Conservation (phyloP, 2,113 vertebrate genomes). For the Hippocampus abdominalis region DNA sequence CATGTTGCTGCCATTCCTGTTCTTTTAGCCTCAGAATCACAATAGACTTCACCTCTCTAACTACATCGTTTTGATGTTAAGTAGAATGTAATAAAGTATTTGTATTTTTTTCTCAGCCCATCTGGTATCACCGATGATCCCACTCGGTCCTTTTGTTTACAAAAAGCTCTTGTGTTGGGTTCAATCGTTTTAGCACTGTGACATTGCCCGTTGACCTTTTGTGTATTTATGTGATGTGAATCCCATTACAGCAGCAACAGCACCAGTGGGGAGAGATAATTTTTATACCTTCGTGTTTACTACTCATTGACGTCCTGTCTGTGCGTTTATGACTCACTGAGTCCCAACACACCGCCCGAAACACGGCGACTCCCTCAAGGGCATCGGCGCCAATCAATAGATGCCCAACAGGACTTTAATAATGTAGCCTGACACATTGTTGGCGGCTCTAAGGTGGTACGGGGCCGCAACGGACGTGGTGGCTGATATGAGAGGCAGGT, state of each 20-base stretch:
- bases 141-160: not conserved
- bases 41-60: no score
- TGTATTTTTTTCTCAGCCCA: not conserved
- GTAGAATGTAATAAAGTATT: not conserved
- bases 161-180: not conserved
- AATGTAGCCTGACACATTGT: constrained; percentile 53
- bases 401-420: constrained; percentile 52
- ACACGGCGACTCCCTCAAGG: constrained; percentile 60
- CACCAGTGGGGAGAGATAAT: constrained; percentile 38
- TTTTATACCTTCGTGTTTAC: constrained; percentile 65
- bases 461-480: not conserved
- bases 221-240: constrained; percentile 51
- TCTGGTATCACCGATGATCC: not conserved
- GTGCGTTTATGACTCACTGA: constrained; percentile 60
- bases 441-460: not conserved
- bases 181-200: not conserved
- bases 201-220: constrained; percentile 31
- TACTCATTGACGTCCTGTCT: constrained; percentile 68
- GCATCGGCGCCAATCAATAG: constrained; percentile 64
- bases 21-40: no score
- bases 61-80: no score
- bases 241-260: constrained; percentile 48
- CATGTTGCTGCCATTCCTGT: no score
- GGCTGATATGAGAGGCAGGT: constrained; percentile 1
- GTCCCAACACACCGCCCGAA: constrained; percentile 58